Evolutionary conservation across 2,113 vertebrate genomes (phyloP).

Genomic region (Cervus canadensis): DNA sequence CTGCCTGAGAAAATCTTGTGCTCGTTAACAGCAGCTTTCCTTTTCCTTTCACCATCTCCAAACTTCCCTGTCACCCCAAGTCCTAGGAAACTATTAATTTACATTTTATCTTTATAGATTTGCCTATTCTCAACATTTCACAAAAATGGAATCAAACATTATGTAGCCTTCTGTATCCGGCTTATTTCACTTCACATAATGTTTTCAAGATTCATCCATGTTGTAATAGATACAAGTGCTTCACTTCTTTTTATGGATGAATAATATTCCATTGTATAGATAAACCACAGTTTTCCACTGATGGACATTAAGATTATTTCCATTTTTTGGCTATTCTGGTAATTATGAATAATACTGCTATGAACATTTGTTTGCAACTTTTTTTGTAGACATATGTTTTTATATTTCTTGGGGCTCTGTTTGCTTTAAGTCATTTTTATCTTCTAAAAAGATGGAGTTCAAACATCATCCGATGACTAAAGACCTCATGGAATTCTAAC

Average conservation of each 20-base stretch:
- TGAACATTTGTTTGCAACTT: not conserved
- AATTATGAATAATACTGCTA: not conserved
- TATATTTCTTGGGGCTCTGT: not conserved
- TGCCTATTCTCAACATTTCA: not conserved
- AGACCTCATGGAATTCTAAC: not conserved
- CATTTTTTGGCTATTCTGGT: not conserved
- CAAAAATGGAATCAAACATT: not conserved
- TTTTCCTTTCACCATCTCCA: not conserved
- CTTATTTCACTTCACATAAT: not conserved
- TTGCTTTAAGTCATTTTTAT: not conserved
- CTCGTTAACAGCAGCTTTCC: not conserved
- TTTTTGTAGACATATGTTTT: not conserved
- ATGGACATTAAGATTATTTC: not conserved
- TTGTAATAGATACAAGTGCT: too few species aligned
- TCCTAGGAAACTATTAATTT: not conserved
- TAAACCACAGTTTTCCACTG: not conserved
- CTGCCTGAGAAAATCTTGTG: not conserved
- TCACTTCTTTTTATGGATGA: not conserved
- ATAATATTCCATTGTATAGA: not conserved
- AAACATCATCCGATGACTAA: not conserved
- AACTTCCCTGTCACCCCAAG: rapidly evolving
- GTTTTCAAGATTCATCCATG: not conserved
- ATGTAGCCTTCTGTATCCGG: not conserved
- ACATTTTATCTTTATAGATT: not conserved
- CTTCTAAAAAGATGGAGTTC: not conserved